Percentiles rank a stretch among this genome's conserved stretches.
Conservation (phyloP, 2,113 vertebrate genomes). For the Odocoileus hemionus region DNA sequence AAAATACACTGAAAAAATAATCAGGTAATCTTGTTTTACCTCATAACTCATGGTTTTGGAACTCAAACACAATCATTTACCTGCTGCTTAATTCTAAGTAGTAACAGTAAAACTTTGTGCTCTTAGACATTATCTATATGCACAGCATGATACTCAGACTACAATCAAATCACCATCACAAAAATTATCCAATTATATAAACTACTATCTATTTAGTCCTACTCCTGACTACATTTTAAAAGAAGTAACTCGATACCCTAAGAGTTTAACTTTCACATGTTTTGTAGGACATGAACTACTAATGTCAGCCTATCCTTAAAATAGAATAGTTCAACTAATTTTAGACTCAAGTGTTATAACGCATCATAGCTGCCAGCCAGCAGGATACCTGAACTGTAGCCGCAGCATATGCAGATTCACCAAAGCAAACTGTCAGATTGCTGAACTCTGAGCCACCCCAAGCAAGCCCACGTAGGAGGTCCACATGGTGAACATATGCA, state of each 20-base stretch:
- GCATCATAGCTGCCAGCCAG: conserved; percentile 71
- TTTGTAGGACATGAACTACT: conserved; percentile 44
- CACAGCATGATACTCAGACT: not conserved
- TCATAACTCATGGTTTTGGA: conserved; percentile 1
- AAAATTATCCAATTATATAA: not conserved
- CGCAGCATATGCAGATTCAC: conserved; percentile 3
- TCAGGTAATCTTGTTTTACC: conserved; percentile 17
- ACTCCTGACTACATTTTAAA: conserved; percentile 18
- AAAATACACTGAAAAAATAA: conserved; percentile 46
- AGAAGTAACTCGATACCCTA: not conserved
- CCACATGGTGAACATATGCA: not conserved
- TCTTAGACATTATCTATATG: not conserved
- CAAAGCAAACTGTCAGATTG: conserved; percentile 47
- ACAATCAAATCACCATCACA: not conserved
- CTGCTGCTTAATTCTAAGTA: not conserved
- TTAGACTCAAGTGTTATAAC: conserved; percentile 78
- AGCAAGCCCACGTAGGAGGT: not conserved
- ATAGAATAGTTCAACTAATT: conserved; percentile 78
- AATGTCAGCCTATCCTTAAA: conserved; percentile 59
- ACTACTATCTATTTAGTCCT: not conserved
- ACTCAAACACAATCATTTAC: not conserved
- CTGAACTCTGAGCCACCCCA: not conserved
- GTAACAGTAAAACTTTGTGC: not conserved
- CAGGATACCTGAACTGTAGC: conserved; percentile 64
- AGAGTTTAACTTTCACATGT: conserved; percentile 47